Base-by-base conservation (phyloP, 1,140 invertebrate species). In the Solen grandis region DNA sequence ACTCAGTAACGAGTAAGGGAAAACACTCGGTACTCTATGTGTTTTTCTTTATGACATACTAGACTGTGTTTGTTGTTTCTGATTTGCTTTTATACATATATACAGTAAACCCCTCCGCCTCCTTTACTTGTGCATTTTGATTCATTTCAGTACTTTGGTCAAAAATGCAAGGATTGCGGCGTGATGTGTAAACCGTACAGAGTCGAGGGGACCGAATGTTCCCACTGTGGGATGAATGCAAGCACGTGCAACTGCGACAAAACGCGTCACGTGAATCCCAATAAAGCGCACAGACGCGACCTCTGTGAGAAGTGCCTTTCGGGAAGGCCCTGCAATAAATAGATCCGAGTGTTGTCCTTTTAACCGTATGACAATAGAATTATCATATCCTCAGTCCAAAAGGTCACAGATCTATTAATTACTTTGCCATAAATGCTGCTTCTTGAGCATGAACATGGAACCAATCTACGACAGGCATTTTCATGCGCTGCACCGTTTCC, bases 281-380 rank as follows among this genome's bases (percentile, higher is more conserved):
- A 57, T 0, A 75, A 75, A n/a, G 22, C 55, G 5, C 72, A 75
- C 41, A 25, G 55, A 22, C 29, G 33, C 16, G 57, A 75, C 36
- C 59, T 75, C 35, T 75, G 72, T 29, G 72, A 75, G 35, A 75
- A 75, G 50, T 75, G 72, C 27, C 50, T 14, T 5, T 55, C 69
- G 13, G 69, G 69, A 5, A 46, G 38, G 27, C 38, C 5, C 2
- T 69, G 66, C 19, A n/a, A 50, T 46, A 19, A 46, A 46, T n/a
- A n/a, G n/a, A n/a, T n/a, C n/a, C n/a, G n/a, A n/a, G n/a, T n/a
- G n/a, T n/a, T n/a, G n/a, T n/a, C n/a, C n/a, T n/a, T n/a, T n/a
- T n/a, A n/a, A n/a, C n/a, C n/a, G n/a, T n/a, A n/a, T n/a, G n/a
- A n/a, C n/a, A n/a, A n/a, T n/a, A n/a, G n/a, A n/a, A n/a, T n/a